Evolutionary conservation across 2,113 vertebrate genomes (phyloP), one percentile per base, ranked within the genome.

Genomic region (Acrocephalus arundinaceus): DNA sequence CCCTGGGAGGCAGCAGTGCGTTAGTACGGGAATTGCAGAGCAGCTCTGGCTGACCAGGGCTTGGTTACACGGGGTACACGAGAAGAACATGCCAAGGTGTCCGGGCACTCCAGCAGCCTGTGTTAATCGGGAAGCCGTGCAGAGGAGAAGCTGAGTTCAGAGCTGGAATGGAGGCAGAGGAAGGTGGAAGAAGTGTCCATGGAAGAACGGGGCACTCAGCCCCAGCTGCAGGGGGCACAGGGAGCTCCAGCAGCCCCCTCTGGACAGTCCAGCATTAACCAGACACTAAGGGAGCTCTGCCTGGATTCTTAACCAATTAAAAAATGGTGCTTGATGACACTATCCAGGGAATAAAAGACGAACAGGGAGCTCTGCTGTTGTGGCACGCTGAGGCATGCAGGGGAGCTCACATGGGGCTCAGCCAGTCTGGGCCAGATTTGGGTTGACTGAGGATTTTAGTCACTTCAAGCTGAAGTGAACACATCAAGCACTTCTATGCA

Each of bases 71-170:
- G 70, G 58, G 73, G 51, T 24, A 41, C 51, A n/a, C 39, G 4
- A 10, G 7, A 21, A 41, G 55, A 88, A 78, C 95, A 86, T 70
- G 93, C 85, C 6, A 49, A 93, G 68, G 67, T 66, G n/a, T 51
- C 51, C 0, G 1, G 72, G 52, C 57, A 9, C 80, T 68, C 17
- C 67, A 62, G 90, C 95, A 91, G 89, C 55, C 90, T 37, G 58
- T 30, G 95, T 97, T 94, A 97, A 81, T 78, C 0, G 28, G 78
- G 75, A 85, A 95, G 87, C 89, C 28, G 70, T 3, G 46, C 85
- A 87, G 88, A 94, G 89, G 74, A 87, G 88, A 66, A 77, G 88
- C 93, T 45, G 90, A 43, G 80, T 45, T 9, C 76, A 65, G 54
- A 74, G 71, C 14, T 73, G 73, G 55, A 35, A 37, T 2, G 45